A percentile compares a stretch with the other conserved stretches of the same genome.
phyloP scores from a whole-genome alignment of 1,140 invertebrate genomes.

The Eurosta solidaginis region DNA sequence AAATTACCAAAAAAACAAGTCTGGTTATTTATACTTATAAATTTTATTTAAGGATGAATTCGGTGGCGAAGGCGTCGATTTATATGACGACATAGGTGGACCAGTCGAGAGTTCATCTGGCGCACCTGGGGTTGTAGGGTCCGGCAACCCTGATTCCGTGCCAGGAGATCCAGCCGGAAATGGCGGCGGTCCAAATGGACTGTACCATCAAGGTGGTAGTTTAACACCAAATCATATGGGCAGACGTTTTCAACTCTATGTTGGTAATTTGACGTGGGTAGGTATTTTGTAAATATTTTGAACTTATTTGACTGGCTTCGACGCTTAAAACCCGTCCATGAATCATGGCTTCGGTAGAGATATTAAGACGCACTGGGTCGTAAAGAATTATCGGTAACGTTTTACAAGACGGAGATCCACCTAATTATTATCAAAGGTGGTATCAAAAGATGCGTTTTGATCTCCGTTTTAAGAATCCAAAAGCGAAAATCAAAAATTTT shows the following conservation, averaged over 20 bases:
- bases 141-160: conserved; percentile 59
- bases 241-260: conserved; percentile 86
- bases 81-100: conserved; percentile 95
- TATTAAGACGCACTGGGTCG: too few relatives aligned
- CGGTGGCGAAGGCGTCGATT: conserved; percentile 83
- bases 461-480: too few relatives aligned
- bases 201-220: conserved; percentile 72
- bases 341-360: too few relatives aligned
- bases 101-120: conserved; percentile 65
- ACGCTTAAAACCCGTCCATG: too few relatives aligned
- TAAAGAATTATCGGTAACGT: too few relatives aligned
- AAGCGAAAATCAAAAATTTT: too few relatives aligned
- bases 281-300: conserved; percentile 41
- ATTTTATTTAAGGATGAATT: conserved; percentile 74
- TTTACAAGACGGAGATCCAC: too few relatives aligned
- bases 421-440: too few relatives aligned
- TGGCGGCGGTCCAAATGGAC: conserved; percentile 65
- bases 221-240: conserved; percentile 72
- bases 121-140: conserved; percentile 61
- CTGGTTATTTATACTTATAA: conserved; percentile 1
- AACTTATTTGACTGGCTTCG: too few relatives aligned
- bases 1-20: conserved; percentile 33
- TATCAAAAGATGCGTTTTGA: too few relatives aligned
- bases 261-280: conserved; percentile 93
- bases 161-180: conserved; percentile 39